phyloP scores from a whole-genome alignment of 1,140 invertebrate genomes.

The Aleiodes sp. region DNA sequence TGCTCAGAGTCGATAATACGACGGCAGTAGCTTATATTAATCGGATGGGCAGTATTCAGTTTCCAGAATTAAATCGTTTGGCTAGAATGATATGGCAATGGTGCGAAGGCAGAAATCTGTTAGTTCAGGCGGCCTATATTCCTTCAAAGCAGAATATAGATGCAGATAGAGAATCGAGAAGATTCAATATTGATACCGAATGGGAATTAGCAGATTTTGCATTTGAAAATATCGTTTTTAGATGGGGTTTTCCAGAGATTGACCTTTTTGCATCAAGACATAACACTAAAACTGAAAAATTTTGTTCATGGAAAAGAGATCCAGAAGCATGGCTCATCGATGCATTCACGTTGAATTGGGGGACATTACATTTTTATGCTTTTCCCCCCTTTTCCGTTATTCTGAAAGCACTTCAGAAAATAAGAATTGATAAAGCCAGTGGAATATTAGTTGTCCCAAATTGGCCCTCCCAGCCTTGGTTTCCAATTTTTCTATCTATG shows the following conservation, averaged over 20 bases:
- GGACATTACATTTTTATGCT: neutral
- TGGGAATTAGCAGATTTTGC: no score
- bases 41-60: constrained; percentile 9
- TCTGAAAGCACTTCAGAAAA: neutral
- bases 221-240: no score
- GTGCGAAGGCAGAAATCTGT: neutral
- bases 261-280: no score
- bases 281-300: constrained; percentile 4
- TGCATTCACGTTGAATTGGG: constrained; percentile 14
- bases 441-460: neutral
- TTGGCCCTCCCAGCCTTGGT: constrained; percentile 4
- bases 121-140: no score
- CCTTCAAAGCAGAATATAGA: no score
- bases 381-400: constrained; percentile 1
- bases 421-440: neutral
- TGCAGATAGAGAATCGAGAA: no score
- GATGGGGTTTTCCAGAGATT: no score
- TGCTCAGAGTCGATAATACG: constrained; percentile 2
- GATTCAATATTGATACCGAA: no score
- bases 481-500: neutral
- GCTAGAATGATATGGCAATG: neutral
- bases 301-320: neutral
- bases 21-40: constrained; percentile 8
- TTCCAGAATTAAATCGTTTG: neutral
- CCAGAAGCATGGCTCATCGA: neutral